Evolutionary conservation across 2,888 invertebrate species (phyloP), one percentile per base, ranked within the genome.

Genomic region (Coelopa pilipes): DNA sequence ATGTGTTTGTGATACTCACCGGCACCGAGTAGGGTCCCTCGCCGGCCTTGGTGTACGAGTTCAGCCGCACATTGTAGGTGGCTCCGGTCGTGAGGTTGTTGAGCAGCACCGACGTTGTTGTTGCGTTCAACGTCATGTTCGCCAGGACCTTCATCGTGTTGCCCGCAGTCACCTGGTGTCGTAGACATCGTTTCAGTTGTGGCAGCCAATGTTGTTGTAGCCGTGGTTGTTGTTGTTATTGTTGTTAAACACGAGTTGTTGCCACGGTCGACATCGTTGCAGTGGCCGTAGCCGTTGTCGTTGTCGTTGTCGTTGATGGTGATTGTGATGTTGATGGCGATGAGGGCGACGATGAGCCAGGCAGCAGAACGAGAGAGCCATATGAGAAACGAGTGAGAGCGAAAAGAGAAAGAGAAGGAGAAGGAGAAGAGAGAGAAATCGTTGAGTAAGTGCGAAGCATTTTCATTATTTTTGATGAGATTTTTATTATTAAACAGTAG

Each of bases 21-120:
- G 95, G 92, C 75, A 90, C 90, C 71, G 96, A 96, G 83, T 93
- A 97, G 0, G 96, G 96, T 11, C 99, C 98, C 72, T 93, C 91
- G 0, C 99, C 99, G 2, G 92, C 92, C 75, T 92, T 91, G 0
- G 97, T 98, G 80, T 94, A 92, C 0, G 97, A 97, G 12, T 97
- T 96, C 11, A 98, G 93, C 75, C 95, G 91, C 0, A 97, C 95
- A 77, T 93, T 94, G 87, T 98, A 99, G 4, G 93, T 90, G 3
- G 94, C 93, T 70, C 96, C 96, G 2, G 93, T 90, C 12, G 95
- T 93, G 72, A 99, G 89, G 83, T 97, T 96, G 85, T 95, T 95
- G 19, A 99, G 92, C 63, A 96, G 92, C 11, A 97, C 94, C 1
- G 95, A 95, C n/a, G 94, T 94, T 0, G 96, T 96, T 13, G 94